Conservation (phyloP, 2,113 vertebrate genomes). For the Pedionomus torquatus region DNA sequence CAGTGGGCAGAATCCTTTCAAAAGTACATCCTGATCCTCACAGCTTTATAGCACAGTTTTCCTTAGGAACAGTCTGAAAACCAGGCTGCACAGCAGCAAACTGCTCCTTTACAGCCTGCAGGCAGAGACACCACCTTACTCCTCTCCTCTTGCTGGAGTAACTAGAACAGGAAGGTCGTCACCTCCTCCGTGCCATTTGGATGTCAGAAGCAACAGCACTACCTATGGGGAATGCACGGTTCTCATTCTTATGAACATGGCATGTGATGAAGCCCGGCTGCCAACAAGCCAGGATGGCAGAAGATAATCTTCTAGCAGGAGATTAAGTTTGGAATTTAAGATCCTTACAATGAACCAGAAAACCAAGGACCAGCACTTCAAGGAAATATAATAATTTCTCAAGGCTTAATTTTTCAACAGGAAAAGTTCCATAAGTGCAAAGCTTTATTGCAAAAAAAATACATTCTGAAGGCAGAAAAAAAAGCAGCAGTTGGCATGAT, state of each 20-base stretch:
- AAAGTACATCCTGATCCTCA: not conserved
- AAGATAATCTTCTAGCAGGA: not conserved
- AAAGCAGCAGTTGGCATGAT: not conserved
- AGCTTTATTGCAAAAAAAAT: not conserved
- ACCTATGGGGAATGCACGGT: not conserved
- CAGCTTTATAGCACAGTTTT: not conserved
- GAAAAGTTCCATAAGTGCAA: not conserved
- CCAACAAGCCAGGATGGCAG: not conserved
- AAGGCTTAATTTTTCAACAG: not conserved
- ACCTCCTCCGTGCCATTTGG: not conserved
- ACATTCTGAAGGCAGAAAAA: not conserved
- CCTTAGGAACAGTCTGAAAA: not conserved
- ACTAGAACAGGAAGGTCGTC: not conserved
- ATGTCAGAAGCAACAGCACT: not conserved
- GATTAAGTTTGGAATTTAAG: not conserved
- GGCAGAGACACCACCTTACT: not conserved
- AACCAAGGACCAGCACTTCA: not conserved
- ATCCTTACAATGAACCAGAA: not conserved
- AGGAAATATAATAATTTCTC: not conserved
- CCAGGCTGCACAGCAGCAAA: not conserved
- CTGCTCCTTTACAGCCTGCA: not conserved
- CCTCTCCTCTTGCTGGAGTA: not conserved
- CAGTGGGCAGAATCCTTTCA: not conserved
- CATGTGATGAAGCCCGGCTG: accelerated
- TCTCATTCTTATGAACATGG: not conserved